Evolutionary conservation across 1,140 invertebrate species (phyloP).

Genomic region (Hylaeus volcanicus): DNA sequence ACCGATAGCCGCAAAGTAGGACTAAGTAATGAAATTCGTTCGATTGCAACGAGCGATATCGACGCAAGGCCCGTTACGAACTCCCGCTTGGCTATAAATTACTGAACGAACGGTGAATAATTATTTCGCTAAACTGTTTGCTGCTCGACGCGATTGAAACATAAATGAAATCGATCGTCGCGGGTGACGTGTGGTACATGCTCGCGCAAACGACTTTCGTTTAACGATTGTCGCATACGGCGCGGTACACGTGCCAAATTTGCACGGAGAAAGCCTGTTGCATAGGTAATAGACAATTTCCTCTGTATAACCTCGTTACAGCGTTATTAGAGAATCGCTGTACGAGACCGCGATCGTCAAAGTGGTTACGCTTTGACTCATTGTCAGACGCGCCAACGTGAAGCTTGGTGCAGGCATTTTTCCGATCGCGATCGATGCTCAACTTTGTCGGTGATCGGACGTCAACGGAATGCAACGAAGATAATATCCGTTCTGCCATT

Average conservation of each 20-base stretch:
- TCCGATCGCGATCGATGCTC: too few relatives aligned
- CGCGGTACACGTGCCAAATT: slow-evolving; percentile 22
- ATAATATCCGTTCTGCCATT: too few relatives aligned
- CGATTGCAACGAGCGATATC: neutral
- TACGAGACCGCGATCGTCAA: slow-evolving; percentile 1
- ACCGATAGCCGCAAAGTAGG: neutral
- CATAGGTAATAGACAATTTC: slow-evolving; percentile 32
- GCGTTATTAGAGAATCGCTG: slow-evolving; percentile 1
- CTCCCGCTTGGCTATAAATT: neutral
- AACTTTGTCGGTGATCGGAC: too few relatives aligned
- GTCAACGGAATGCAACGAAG: too few relatives aligned
- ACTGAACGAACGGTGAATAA: too few relatives aligned
- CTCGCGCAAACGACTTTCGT: neutral
- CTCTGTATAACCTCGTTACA: slow-evolving; percentile 10
- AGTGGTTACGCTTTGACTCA: neutral
- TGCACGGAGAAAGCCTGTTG: slow-evolving; percentile 39
- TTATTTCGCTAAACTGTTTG: too few relatives aligned
- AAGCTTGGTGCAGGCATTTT: too few relatives aligned
- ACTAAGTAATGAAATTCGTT: neutral
- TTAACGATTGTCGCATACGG: slow-evolving; percentile 10
- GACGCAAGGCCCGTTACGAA: neutral
- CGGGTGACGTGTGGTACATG: neutral
- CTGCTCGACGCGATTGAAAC: too few relatives aligned
- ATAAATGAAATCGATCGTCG: neutral
- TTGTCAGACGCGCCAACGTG: neutral